These are phyloP conservation scores for Lathamus discolor DNA, from an alignment of 2,113 vertebrate species.

Conservation along the genomic window DNA sequence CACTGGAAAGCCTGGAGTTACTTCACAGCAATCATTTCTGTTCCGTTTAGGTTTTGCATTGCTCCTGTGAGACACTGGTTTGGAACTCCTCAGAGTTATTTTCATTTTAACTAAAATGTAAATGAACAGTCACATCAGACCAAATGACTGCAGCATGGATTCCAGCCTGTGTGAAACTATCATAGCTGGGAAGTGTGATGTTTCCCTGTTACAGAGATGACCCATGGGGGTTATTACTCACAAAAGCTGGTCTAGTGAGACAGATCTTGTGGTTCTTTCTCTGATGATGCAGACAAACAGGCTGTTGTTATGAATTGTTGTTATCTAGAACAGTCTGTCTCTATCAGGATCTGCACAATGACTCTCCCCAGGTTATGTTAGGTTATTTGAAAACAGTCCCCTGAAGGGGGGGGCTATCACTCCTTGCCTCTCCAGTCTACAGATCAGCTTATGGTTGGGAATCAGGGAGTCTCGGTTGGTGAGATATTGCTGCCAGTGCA, in stretches of 20 bases:
- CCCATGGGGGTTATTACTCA: neutral
- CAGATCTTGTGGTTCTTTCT: neutral
- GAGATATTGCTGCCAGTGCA: too few species aligned
- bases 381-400: neutral
- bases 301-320: neutral
- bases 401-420: too few species aligned
- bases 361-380: neutral
- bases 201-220: neutral
- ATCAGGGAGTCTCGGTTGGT: too few species aligned
- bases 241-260: neutral
- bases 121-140: slow-evolving; percentile 15
- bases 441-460: too few species aligned
- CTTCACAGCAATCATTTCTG: neutral
- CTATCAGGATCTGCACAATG: neutral
- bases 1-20: neutral
- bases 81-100: slow-evolving; percentile 5
- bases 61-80: neutral
- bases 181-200: neutral
- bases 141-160: neutral
- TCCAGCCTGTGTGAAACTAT: neutral
- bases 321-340: neutral
- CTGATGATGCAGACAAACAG: neutral
- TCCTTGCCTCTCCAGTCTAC: too few species aligned
- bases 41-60: neutral
- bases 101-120: slow-evolving; percentile 19